Evolutionary conservation across 2,797 vertebrate species (phyloP), one percentile per base, ranked within the genome.

Genomic region (Hybognathus amarus): DNA sequence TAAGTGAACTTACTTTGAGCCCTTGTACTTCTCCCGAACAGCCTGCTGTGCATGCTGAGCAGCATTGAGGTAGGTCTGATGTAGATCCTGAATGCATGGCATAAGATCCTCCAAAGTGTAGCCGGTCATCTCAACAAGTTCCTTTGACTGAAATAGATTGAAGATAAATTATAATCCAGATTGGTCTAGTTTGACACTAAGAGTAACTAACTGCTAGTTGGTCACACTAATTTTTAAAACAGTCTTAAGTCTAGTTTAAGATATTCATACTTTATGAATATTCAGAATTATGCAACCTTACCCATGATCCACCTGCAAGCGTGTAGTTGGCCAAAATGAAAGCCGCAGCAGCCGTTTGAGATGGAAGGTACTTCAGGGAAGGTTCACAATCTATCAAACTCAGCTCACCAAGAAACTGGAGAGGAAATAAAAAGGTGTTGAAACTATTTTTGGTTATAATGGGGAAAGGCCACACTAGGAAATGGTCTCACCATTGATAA

Each of bases 21-120:
- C 91, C 92, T 98, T 99, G 94, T 99, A 99, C 90, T 99, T 99
- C 83, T 99, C 98, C 79, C 94, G 92, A 87, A 99, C 95, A 3
- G 98, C 97, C 91, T 99, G 98, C 90, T 99, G 98, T 0, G 96
- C 94, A n/a, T 99, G 98, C 83, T 95, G 95, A 70, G 96, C 70
- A 56, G 96, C 96, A 89, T 56, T 91, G 92, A 97, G 94, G 95
- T 97, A 96, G 85, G 91, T 96, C 89, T 91, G 89, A 88, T 99
- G 95, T 17, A 99, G 94, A 91, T 99, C 97, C 84, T 94, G 40
- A 36, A 99, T 77, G 56, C 98, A 99, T 12, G 97, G 97, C 91
- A 95, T 96, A 82, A 99, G 94, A 69, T 92, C 95, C 67, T 97
- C 96, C 30, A 98, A 88, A 3, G 93, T 91, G 87, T 99, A 99